Conservation (phyloP, 2,113 vertebrate species). For the Corvus cornix region DNA sequence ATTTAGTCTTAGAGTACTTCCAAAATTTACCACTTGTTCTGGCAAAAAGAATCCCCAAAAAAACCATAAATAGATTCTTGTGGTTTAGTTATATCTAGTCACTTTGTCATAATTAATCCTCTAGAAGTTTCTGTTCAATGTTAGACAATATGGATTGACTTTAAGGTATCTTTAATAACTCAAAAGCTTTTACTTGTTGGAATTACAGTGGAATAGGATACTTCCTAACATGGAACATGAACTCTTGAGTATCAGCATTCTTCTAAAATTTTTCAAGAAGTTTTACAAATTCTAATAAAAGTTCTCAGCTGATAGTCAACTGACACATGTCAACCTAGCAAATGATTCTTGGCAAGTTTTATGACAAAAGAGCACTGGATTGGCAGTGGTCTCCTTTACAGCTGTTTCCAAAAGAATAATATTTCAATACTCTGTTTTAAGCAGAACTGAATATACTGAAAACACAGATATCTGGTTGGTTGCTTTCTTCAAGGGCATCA, state of each 20-base stretch:
- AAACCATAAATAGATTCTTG: not conserved
- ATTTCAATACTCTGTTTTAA: not conserved
- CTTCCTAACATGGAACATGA: not conserved
- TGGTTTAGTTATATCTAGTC: not conserved
- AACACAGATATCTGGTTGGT: not conserved
- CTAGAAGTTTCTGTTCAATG: not conserved
- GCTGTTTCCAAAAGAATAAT: not conserved
- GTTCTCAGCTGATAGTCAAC: not conserved
- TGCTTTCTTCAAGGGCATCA: not conserved
- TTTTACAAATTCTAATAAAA: not conserved
- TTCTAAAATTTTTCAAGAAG: not conserved
- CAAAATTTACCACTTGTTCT: not conserved
- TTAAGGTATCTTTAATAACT: not conserved
- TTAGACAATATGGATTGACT: not conserved
- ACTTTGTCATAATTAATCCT: not conserved
- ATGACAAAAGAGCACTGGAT: not conserved
- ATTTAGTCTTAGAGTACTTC: not conserved
- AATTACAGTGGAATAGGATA: not conserved
- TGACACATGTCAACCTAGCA: not conserved
- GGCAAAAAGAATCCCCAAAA: not conserved
- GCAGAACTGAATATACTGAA: not conserved
- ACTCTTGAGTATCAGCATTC: not conserved
- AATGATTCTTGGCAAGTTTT: not conserved
- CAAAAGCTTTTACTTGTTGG: not conserved
- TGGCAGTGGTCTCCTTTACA: not conserved